Evolutionary conservation across 35 echinoderm and acorn worm genomes (phyloP), one percentile per base, ranked within the genome.

Genomic region (Stichopus chloronotus): DNA sequence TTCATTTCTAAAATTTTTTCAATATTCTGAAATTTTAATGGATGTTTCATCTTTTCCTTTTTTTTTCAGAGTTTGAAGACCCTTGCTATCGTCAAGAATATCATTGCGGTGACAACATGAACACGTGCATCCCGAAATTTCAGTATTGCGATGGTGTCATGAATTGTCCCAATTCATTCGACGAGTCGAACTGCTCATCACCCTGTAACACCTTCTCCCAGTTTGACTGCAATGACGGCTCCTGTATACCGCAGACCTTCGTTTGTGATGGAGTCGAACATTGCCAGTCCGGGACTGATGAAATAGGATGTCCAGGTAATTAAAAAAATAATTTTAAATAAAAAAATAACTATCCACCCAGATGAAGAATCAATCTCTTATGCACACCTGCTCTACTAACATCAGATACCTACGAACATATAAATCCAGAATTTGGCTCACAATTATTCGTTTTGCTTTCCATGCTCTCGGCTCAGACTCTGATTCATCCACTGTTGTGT

Each of bases 151-250:
- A 83, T 30, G 80, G 80, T 5, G 52, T 83, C 80, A 52, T 83
- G 14, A 8, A 83, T 14, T 83, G 80, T n/a, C 80, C 80, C 4
- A 83, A 53, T 83, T 53, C 80, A 53, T 52, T 57, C 8, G 80
- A 83, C 9, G 80, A 83, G 80, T 55, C 5, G 5, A 83, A 83
- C 55, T 83, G 80, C 52, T 55, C 80, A 5, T 8, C 80, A 7
- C 80, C 80, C 5, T 83, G 80, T 30, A 83, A 83, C 80, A 57
- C 80, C 55, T 83, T 55, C 19, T 83, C 43, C 16, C 80, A 83
- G 80, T 83, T 83, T 19, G 80, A 83, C 19, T 83, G 80, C 25
- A 8, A 14, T 6, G 80, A 83, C 9, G 80, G 80, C 11, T 53
- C 80, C 6, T 83, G 80, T 8, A 55, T 83, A 83, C 80, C 80